Conservation (phyloP, 2,113 vertebrate genomes). For the Alethe castanea region DNA sequence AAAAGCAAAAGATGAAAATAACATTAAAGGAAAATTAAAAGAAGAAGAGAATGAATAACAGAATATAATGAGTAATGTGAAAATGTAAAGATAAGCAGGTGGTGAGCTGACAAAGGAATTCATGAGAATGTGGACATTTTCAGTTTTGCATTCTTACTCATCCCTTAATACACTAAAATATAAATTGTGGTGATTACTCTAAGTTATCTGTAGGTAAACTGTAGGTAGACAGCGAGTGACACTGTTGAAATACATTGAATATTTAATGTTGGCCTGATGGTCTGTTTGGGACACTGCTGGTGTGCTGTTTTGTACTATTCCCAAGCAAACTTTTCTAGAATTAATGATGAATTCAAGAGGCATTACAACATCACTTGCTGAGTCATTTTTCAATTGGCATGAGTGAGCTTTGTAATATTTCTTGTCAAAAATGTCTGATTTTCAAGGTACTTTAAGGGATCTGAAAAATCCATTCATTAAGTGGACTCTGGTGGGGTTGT, state of each 20-base stretch:
- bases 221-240: neutral
- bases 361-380: neutral
- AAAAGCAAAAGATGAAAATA: neutral
- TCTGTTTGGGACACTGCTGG: neutral
- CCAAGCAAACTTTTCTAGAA: neutral
- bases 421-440: neutral
- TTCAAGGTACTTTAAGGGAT: neutral
- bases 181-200: neutral
- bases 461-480: neutral
- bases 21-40: neutral
- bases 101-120: conserved; percentile 1
- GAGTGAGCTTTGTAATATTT: neutral
- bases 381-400: neutral
- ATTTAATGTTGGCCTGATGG: neutral
- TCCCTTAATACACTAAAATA: neutral
- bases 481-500: neutral
- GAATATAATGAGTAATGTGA: neutral
- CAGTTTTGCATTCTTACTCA: neutral
- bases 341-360: neutral
- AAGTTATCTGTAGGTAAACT: neutral
- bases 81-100: conserved; percentile 4
- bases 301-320: neutral
- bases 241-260: neutral
- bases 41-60: neutral
- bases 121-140: neutral